Base-by-base conservation (phyloP, 2,888 invertebrate species). In the Drosophila picticornis region DNA sequence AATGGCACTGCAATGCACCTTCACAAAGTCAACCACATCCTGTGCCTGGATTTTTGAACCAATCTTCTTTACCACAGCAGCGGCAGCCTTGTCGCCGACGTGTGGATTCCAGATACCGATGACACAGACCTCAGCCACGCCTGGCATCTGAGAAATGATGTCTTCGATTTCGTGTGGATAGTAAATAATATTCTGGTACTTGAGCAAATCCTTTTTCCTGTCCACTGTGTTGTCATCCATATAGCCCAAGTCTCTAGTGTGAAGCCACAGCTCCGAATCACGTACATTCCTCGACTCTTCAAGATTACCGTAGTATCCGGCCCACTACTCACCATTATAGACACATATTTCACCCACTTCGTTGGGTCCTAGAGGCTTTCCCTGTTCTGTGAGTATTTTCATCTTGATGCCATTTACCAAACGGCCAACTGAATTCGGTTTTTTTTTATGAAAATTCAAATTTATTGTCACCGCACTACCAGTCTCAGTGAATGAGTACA, bases 211-310 rank as follows among this genome's bases (percentile, higher is more conserved):
- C 62, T 91, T 92, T 51, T 88, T 90, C 2, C 93, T 82, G 25
- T 90, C 93, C 9, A 88, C 74, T 4, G 92, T 66, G 69, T 82
- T 90, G 0, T 88, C 77, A 64, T 93, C 93, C 61, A 93, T 83
- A 40, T 91, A 91, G 1, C 93, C 93, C 36, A 93, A 66, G 69
- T 93, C 93, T 0, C 93, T 93, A 2, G 90, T 79, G 34, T 90
- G 88, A 22, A 88, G 5, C 72, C 75, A 91, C 91, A 90, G 66
- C 4, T 92, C 80, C 0, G 66, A 62, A 52, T 92, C 92, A 0
- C 81, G 77, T 0, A 86, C 78, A 2, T 75, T 66, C 1, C 71
- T 69, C 0, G 91, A 77, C 34, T 89, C 91, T 19, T 77, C 71
- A 0, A 75, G 78, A 59, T 92, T 91, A 5, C 81, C 84, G 48